A percentile compares a stretch with the other conserved stretches of the same genome.
These are phyloP conservation scores for Chelonus insularis DNA, from an alignment of 1,140 invertebrate genomes.

Conservation along the genomic window DNA sequence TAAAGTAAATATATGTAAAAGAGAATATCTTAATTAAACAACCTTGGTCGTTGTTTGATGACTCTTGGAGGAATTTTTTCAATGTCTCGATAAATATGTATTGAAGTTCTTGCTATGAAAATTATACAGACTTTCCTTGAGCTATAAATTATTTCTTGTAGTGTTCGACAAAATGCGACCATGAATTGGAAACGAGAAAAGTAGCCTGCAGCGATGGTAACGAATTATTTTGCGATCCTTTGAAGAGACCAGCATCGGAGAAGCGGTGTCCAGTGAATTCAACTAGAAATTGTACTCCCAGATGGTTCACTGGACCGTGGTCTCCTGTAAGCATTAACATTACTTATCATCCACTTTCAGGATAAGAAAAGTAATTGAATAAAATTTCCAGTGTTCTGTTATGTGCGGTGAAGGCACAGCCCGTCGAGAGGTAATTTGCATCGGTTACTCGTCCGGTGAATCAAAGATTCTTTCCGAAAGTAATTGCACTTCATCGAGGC, in stretches of 20 bases:
- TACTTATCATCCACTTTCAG: neutral
- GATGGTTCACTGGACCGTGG: constrained; percentile 77
- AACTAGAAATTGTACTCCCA: constrained; percentile 60
- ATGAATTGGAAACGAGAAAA: constrained; percentile 52
- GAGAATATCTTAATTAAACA: constrained; percentile 27
- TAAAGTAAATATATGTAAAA: constrained; percentile 15
- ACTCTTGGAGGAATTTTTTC: neutral
- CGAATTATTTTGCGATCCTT: constrained; percentile 57
- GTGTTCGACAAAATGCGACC: constrained; percentile 48
- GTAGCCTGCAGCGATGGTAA: constrained; percentile 58
- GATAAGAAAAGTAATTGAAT: constrained; percentile 24
- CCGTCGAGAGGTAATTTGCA: constrained; percentile 65
- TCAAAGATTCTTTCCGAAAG: constrained; percentile 50
- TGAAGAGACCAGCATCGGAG: constrained; percentile 62
- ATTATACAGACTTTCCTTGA: constrained; percentile 21
- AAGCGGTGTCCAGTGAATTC: constrained; percentile 66
- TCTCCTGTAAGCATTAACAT: constrained; percentile 58
- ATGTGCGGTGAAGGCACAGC: constrained; percentile 68
- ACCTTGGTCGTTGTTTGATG: constrained; percentile 11
- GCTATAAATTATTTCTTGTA: constrained; percentile 29
- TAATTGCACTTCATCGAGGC: constrained; percentile 55
- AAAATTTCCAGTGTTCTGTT: constrained; percentile 65
- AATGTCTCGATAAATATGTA: neutral
- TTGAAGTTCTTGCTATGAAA: constrained; percentile 7
- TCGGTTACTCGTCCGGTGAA: constrained; percentile 49